phyloP scores from a whole-genome alignment of 2,888 invertebrate genomes.

The Ormyrus labotus region DNA sequence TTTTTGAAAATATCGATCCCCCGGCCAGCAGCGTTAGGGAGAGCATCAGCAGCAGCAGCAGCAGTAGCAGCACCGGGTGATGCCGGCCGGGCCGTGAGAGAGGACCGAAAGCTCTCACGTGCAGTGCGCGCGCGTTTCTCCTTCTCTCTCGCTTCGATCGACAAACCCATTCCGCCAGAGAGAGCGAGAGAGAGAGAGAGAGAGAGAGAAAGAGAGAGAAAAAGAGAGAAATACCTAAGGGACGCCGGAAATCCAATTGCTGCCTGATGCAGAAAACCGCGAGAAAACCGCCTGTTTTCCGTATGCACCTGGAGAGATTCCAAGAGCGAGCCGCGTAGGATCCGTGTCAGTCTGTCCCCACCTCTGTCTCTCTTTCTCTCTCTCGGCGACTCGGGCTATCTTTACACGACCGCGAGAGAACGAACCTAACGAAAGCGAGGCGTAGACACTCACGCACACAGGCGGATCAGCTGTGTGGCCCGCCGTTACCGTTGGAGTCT shows the following conservation, averaged over 20 bases:
- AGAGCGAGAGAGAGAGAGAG: conserved; percentile 1
- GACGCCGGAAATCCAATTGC: neutral
- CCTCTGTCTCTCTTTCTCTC: neutral
- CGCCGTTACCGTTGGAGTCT: too few species aligned
- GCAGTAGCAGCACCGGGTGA: conserved; percentile 1
- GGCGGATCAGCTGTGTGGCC: too few species aligned
- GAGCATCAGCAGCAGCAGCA: neutral
- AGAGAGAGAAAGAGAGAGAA: conserved; percentile 3
- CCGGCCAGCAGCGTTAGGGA: conserved; percentile 28
- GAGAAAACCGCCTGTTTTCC: too few species aligned
- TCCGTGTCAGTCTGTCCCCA: neutral
- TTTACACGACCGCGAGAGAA: too few species aligned
- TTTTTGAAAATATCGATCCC: conserved; percentile 55
- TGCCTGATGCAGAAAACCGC: too few species aligned
- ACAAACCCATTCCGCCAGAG: conserved; percentile 8
- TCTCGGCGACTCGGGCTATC: too few species aligned
- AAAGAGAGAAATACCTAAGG: neutral
- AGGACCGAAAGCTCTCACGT: conserved; percentile 22
- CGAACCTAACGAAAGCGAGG: too few species aligned
- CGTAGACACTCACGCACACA: too few species aligned
- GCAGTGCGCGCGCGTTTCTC: neutral
- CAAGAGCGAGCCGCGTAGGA: neutral
- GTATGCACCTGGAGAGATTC: neutral
- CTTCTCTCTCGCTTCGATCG: conserved; percentile 7
- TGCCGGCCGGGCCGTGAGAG: conserved; percentile 34